Evolutionary conservation across 1,140 invertebrate genomes (phyloP).

Genomic region (Grapholita molesta): DNA sequence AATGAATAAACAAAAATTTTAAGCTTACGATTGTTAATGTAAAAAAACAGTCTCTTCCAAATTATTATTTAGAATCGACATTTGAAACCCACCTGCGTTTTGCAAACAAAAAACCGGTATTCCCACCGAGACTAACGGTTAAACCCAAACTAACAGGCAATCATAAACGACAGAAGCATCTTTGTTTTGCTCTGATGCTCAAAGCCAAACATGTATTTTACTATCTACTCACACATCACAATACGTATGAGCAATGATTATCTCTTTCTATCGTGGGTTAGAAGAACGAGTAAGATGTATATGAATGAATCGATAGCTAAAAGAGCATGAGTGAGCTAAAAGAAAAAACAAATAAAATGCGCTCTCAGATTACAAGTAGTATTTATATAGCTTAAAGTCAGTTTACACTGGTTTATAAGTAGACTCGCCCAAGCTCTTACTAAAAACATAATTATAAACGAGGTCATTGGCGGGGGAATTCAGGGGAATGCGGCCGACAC

Average conservation of each 20-base stretch:
- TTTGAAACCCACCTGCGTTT: too few species aligned
- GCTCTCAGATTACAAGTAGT: background rate
- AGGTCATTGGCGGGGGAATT: background rate
- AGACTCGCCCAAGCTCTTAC: background rate
- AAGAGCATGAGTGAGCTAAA: background rate
- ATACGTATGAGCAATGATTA: background rate
- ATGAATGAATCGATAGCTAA: background rate
- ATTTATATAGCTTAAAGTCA: background rate
- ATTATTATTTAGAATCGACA: too few species aligned
- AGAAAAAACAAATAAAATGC: background rate
- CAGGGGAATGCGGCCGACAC: slow-evolving; percentile 7
- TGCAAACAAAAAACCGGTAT: slow-evolving; percentile 8
- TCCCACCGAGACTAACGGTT: background rate
- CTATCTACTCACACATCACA: background rate
- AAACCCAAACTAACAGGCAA: slow-evolving; percentile 3
- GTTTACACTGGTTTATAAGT: background rate
- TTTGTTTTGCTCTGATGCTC: background rate
- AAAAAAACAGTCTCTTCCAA: too few species aligned
- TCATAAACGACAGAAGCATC: background rate
- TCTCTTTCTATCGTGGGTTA: background rate
- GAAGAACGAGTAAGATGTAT: background rate
- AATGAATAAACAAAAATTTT: too few species aligned
- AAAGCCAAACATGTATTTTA: background rate
- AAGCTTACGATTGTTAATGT: too few species aligned
- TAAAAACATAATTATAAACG: background rate